phyloP scores from a whole-genome alignment of 2,113 vertebrate genomes.

The Athene noctua region DNA sequence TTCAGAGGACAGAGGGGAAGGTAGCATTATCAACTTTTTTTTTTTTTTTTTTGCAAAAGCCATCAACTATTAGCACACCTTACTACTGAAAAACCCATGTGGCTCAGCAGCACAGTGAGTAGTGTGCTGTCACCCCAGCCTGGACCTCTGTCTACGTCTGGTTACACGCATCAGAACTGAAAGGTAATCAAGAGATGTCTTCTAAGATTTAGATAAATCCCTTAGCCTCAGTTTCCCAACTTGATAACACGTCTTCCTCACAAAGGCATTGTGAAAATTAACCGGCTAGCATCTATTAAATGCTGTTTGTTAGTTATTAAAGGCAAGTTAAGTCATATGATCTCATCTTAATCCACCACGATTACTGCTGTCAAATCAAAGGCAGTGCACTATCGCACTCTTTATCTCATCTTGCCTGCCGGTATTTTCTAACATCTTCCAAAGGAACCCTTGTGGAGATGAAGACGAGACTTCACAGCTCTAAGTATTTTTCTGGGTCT shows the following conservation, averaged over 20 bases:
- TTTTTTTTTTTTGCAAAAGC: background rate
- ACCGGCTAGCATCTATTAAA: background rate
- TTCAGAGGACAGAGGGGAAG: background rate
- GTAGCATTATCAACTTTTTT: background rate
- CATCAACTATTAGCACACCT: background rate
- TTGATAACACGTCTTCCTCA: background rate
- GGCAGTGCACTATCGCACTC: fast-evolving
- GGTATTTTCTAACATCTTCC: background rate
- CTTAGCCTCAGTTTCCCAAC: background rate
- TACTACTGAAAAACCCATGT: background rate
- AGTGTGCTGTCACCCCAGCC: background rate
- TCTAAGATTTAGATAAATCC: background rate
- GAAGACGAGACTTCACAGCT: background rate
- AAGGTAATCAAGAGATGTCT: background rate
- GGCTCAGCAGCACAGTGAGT: background rate
- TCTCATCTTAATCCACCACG: background rate
- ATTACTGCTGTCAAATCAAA: background rate
- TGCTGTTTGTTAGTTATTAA: background rate
- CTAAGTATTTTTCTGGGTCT: background rate
- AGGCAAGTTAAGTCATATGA: background rate
- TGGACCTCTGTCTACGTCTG: background rate
- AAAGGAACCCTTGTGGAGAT: background rate
- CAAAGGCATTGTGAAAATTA: background rate
- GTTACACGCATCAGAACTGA: background rate
- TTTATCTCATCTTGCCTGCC: background rate